Evolutionary conservation across 2,113 vertebrate species (phyloP), one percentile per base, ranked within the genome.

Genomic region (Nothoprocta pentlandii): DNA sequence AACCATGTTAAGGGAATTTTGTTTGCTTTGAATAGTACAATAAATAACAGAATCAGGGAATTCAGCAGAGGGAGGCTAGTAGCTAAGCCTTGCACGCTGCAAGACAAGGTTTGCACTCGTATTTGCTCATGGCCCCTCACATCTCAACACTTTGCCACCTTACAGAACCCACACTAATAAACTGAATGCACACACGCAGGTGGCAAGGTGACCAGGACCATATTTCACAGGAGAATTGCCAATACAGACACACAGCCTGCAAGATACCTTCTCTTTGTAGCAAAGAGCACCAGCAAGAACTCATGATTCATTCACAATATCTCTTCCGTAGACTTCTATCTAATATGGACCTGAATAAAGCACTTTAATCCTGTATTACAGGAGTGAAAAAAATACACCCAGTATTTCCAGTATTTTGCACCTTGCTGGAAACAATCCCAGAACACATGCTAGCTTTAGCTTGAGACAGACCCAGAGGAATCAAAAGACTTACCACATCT

Each of bases 131-230:
- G 0, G 17, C 34, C 3, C 77, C 36, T 39, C 47, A 10, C 51
- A 9, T 32, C 32, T 77, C 58, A 36, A 47, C 8, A 11, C 58
- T 76, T 46, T 47, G 5, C 34, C 9, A 66, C 26, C 12, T 34
- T 39, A 25, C 6, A 56, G 22, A 51, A 30, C 44, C 28, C 53
- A 39, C 53, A 34, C 12, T 32, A 56, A 61, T 22, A 64, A 91
- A 13, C 3, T 39, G 17, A 53, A 44, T 5, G 11, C 16, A 34
- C 2, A 0, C 0, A 0, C 5, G 0, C 10, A 54, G 17, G 30
- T 2, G 47, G 4, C 2, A 89, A 77, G 85, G 42, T 21, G 2
- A 42, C 11, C 9, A 71, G 6, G 6, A 56, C 17, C 2, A 21
- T 39, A 47, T 41, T 44, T 14, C 44, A 30, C 6, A 0, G 63